Percentiles rank a stretch among this genome's conserved stretches.
Conservation (phyloP, 1,140 invertebrate genomes). For the Diuraphis noxia region DNA sequence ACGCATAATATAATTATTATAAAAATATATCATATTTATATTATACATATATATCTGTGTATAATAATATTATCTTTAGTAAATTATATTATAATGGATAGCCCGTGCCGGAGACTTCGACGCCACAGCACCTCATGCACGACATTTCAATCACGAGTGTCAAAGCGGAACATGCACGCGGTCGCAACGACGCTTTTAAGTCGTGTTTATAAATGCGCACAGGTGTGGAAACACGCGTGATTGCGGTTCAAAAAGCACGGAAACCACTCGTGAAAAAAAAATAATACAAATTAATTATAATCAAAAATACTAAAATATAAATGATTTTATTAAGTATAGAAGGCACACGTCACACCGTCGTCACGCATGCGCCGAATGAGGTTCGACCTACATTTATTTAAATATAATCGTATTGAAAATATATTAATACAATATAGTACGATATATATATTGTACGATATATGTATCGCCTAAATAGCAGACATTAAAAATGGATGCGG, state of each 20-base stretch:
- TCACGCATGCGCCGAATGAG: conserved; percentile 16
- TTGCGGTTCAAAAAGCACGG: background rate
- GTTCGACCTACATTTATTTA: background rate
- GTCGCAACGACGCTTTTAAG: background rate
- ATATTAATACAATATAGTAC: background rate
- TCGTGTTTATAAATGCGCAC: background rate
- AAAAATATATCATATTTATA: no score
- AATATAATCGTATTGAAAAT: background rate
- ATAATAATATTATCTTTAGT: no score
- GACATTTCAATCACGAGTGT: conserved; percentile 20
- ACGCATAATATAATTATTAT: background rate
- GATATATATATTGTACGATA: no score
- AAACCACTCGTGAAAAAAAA: conserved; percentile 19
- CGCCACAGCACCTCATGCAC: background rate
- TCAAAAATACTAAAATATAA: background rate
- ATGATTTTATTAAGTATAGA: background rate
- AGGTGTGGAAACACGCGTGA: background rate
- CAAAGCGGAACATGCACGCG: conserved; percentile 35
- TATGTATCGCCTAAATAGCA: background rate
- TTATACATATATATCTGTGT: no score
- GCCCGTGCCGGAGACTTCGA: background rate
- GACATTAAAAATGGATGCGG: background rate
- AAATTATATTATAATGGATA: no score
- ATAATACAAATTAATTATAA: background rate
- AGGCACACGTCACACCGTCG: background rate